Conservation (phyloP, 37 sponge, comb jelly and placozoan genomes). For the Mnemiopsis leidyi region DNA sequence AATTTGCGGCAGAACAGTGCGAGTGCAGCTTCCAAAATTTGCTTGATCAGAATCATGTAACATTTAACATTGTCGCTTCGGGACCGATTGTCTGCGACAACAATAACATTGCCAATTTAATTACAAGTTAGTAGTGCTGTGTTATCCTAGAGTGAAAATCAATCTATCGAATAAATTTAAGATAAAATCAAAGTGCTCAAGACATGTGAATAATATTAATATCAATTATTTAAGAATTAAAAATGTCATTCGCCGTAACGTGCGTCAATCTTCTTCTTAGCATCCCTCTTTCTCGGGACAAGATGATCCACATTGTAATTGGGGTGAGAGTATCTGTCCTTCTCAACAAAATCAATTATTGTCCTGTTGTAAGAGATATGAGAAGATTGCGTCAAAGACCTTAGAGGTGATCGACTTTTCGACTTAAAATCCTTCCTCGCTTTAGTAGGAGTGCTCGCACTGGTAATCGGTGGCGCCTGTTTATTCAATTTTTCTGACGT, state of each 20-base stretch:
- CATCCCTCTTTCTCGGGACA: neutral
- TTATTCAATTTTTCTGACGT: neutral
- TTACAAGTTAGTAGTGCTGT: no score
- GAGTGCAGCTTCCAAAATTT: no score
- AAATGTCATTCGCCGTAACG: slow-evolving; percentile 30
- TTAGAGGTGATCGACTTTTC: neutral
- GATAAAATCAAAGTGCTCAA: no score
- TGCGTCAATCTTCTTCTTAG: neutral
- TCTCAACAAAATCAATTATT: neutral
- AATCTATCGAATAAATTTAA: no score
- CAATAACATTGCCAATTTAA: no score
- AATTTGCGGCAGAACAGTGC: no score
- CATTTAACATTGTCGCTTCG: no score
- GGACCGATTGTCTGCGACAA: no score
- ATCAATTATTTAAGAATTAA: no score
- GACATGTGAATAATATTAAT: no score
- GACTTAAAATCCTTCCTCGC: neutral
- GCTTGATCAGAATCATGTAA: no score
- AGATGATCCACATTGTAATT: slow-evolving; percentile 45
- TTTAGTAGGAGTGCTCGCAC: neutral
- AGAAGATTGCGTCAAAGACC: neutral
- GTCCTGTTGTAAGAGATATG: slow-evolving; percentile 30
- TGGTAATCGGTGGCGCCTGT: neutral
- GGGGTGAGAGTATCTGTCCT: slow-evolving; percentile 25
- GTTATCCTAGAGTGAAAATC: no score